phyloP scores from a whole-genome alignment of 2,797 vertebrate species.

The Hirundo rustica region DNA sequence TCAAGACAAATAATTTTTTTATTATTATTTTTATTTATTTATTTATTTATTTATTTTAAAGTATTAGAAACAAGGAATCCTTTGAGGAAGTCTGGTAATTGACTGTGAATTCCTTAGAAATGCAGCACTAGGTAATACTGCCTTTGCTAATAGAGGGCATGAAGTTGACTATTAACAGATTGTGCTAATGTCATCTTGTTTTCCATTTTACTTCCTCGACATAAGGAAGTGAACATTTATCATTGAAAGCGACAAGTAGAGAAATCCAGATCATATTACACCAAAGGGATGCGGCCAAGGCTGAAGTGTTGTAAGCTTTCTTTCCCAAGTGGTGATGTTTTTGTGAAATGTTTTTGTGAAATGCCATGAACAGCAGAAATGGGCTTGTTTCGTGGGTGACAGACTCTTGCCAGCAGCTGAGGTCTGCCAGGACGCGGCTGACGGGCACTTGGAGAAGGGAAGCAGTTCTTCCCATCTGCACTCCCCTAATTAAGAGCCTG shows the following conservation, averaged over 20 bases:
- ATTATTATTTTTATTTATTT: too few species aligned
- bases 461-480: constrained; percentile 1
- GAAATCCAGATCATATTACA: background rate
- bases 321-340: background rate
- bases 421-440: background rate
- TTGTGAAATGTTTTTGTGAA: background rate
- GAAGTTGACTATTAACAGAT: background rate
- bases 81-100: background rate
- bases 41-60: background rate
- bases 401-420: background rate
- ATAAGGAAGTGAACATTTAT: constrained; percentile 33
- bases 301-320: background rate
- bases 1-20: background rate
- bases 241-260: background rate
- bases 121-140: background rate
- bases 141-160: background rate
- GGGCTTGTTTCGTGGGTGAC: background rate
- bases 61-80: background rate
- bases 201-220: background rate
- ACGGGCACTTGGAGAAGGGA: background rate
- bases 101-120: background rate
- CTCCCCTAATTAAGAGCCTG: background rate
- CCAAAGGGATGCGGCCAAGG: background rate
- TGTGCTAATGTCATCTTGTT: constrained; percentile 22
- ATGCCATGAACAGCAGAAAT: background rate